Evolutionary conservation across 1,140 invertebrate genomes (phyloP), one percentile per base, ranked within the genome.

Genomic region (Armadillidium nasatum): DNA sequence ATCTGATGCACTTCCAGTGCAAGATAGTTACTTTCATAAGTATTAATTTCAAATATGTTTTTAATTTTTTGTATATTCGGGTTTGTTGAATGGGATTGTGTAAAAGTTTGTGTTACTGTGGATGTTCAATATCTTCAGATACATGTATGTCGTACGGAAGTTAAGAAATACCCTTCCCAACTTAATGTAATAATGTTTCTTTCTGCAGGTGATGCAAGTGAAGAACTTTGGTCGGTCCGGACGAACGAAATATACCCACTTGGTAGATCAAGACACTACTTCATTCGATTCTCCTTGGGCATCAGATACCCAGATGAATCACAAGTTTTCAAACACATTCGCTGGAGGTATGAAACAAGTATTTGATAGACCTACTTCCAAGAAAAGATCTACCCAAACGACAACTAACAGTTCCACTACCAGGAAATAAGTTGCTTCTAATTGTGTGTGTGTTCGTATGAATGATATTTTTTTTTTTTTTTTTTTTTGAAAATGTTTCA

Each of bases 211-310:
- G 33, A 80, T 80, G 78, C 82, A 89, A 88, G 97, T 99, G 0
- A 99, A 99, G 86, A 99, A 99, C 87, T 99, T 99, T 87, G 98
- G 98, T 19, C 90, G 97, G 15, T 98, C 97, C 77, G 97, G 97
- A 22, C 89, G 97, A 72, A 99, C 98, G 0, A 99, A 99, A 84
- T 99, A 99, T 85, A 99, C 97, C 6, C 98, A 99, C 87, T 88
- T 99, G 82, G 96, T 99, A 0, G 97, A 99, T 86, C 97, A 99
- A 87, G 98, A 99, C 84, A 99, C 98, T 0, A 99, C 98, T 0
- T 91, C 94, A 81, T 97, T 98, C 84, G 96, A 99, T 84, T 96
- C 95, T 0, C 93, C 96, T 0, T 99, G 97, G 97, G 91, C 93
- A 76, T 90, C 91, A 4, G 96, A 98, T 83, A 95, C 93, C 6